Conservation (phyloP, 2,888 invertebrate species). For the Clanis bilineata region DNA sequence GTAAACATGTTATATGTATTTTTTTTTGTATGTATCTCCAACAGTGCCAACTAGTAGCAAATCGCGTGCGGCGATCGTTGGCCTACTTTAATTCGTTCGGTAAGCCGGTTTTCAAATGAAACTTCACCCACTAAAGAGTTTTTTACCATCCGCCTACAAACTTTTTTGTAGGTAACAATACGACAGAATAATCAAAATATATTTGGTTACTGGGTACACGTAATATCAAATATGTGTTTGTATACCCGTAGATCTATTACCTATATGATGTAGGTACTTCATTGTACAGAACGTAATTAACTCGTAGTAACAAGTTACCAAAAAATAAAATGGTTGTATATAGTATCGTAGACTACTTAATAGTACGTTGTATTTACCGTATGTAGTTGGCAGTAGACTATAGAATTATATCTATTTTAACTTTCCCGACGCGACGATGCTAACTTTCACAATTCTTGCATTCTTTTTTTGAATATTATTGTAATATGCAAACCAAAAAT, state of each 20-base stretch:
- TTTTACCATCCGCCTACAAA: conserved; percentile 37
- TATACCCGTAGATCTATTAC: neutral
- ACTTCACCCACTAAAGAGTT: conserved; percentile 42
- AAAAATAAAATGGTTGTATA: too few species aligned
- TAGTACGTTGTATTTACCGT: too few species aligned
- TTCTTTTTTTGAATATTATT: neutral
- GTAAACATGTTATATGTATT: conserved; percentile 25
- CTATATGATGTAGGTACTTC: neutral
- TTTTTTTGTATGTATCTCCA: conserved; percentile 29
- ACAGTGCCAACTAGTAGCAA: conserved; percentile 35
- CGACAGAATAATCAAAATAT: neutral
- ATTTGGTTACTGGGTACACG: neutral
- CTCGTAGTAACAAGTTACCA: too few species aligned
- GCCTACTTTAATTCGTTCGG: conserved; percentile 53
- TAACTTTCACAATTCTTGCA: conserved; percentile 7
- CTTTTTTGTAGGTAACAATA: conserved; percentile 21
- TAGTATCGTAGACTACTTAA: too few species aligned
- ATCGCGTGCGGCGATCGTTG: conserved; percentile 56
- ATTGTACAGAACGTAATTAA: too few species aligned
- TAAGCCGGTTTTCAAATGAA: conserved; percentile 48
- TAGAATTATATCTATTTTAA: neutral
- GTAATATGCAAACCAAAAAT: neutral
- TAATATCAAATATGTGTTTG: neutral
- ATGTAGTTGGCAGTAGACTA: neutral
- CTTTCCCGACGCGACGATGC: neutral